Percentiles rank a stretch among this genome's conserved stretches.
Conservation (phyloP, 2,113 vertebrate species). For the Onychostoma macrolepis region DNA sequence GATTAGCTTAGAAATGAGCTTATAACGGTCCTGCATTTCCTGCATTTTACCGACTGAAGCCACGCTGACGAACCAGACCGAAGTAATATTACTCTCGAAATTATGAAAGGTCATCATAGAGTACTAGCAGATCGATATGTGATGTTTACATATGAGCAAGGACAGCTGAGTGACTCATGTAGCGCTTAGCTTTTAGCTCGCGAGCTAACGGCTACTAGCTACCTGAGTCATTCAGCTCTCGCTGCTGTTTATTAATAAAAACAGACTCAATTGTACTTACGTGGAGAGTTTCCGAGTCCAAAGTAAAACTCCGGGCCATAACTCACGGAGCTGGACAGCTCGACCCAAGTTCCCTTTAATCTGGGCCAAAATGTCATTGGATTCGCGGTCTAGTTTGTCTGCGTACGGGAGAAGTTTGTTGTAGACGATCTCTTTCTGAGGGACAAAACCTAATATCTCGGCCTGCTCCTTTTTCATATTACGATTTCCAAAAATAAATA, state of each 20-base stretch:
- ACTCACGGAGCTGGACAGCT: conserved; percentile 89
- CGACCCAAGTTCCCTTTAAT: conserved; percentile 93
- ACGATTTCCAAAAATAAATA: conserved; percentile 44
- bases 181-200: conserved; percentile 31
- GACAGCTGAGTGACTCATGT: conserved; percentile 36
- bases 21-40: not conserved
- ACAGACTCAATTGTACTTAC: conserved; percentile 77
- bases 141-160: conserved; percentile 22
- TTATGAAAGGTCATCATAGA: not conserved
- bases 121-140: not conserved
- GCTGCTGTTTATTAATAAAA: not conserved
- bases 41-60: not conserved
- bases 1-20: conserved; percentile 23
- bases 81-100: not conserved
- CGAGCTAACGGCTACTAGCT: conserved; percentile 21
- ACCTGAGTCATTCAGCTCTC: not conserved
- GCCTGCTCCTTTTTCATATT: conserved; percentile 64
- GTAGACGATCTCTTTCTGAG: conserved; percentile 92
- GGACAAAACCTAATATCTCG: conserved; percentile 70
- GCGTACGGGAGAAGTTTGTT: conserved; percentile 91
- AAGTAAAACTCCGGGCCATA: conserved; percentile 95
- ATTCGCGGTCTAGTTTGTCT: conserved; percentile 86
- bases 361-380: conserved; percentile 81
- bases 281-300: conserved; percentile 93
- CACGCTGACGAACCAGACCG: not conserved